Conservation (phyloP, 2,888 invertebrate species). For the Minunthozetes semirufus region DNA sequence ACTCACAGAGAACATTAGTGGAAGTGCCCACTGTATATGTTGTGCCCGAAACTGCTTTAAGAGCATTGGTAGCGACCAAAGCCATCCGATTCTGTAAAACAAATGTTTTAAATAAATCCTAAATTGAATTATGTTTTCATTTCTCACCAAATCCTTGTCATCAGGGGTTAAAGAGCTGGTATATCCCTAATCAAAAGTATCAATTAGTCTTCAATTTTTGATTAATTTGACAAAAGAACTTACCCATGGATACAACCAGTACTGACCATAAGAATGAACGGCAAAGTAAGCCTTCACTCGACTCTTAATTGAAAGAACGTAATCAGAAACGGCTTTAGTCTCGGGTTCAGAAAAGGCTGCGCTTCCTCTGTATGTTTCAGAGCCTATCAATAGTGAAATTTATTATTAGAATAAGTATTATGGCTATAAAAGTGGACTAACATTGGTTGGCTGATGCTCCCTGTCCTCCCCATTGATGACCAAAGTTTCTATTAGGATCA, state of each 20-base stretch:
- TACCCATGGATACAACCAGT: slow-evolving; percentile 37
- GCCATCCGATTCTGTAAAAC: slow-evolving; percentile 51
- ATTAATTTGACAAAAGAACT: not conserved
- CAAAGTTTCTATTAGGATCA: slow-evolving; percentile 49
- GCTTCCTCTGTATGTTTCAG: slow-evolving; percentile 42
- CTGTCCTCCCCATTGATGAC: slow-evolving; percentile 64
- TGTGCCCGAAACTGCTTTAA: slow-evolving; percentile 59
- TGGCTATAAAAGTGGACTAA: not conserved
- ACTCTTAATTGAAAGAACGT: slow-evolving; percentile 35
- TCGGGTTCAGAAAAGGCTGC: slow-evolving; percentile 43
- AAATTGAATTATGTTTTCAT: not conserved
- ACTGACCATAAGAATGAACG: slow-evolving; percentile 38
- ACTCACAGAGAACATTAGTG: slow-evolving; percentile 47
- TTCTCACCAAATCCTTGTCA: slow-evolving; percentile 3
- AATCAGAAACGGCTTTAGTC: slow-evolving; percentile 36
- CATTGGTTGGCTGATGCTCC: slow-evolving; percentile 42
- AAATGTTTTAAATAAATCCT: too few relatives aligned
- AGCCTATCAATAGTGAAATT: too few relatives aligned
- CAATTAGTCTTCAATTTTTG: not conserved
- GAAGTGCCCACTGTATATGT: slow-evolving; percentile 56
- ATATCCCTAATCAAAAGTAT: slow-evolving; percentile 2
- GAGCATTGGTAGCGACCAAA: slow-evolving; percentile 57
- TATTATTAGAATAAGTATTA: not conserved
- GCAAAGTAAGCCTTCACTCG: slow-evolving; percentile 37
- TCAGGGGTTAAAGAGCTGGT: slow-evolving; percentile 10